phyloP scores from a whole-genome alignment of 2,797 vertebrate species.

The Eulemur mongoz region DNA sequence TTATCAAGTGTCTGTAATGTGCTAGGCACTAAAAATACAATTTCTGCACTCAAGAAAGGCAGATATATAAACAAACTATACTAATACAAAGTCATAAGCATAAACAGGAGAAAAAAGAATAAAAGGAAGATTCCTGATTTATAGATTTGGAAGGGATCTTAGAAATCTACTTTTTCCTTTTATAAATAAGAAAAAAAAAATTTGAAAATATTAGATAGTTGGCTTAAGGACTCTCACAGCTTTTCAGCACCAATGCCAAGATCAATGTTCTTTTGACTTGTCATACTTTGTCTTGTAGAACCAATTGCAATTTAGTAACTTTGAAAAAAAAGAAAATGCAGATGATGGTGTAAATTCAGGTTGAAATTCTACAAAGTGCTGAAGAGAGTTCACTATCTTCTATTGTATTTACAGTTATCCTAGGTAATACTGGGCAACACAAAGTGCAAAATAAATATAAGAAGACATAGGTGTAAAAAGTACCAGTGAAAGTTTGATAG shows the following conservation, averaged over 20 bases:
- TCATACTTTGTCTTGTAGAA: neutral
- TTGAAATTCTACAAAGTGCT: neutral
- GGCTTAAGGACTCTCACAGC: neutral
- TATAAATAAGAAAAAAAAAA: neutral
- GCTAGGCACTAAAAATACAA: neutral
- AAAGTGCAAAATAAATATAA: constrained; percentile 17
- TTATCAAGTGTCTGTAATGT: neutral
- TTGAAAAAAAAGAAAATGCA: neutral
- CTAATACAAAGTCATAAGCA: neutral
- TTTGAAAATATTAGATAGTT: neutral
- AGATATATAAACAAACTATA: constrained; percentile 14
- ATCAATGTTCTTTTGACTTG: neutral
- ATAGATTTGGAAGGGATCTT: neutral
- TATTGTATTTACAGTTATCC: neutral
- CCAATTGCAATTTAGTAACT: neutral
- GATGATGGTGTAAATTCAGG: neutral
- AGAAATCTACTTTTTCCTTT: constrained; percentile 31
- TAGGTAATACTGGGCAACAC: neutral
- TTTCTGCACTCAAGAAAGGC: neutral
- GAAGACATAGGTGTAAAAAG: neutral
- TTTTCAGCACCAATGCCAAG: neutral
- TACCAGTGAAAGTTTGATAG: neutral
- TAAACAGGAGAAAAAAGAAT: neutral
- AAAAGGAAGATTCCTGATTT: neutral
- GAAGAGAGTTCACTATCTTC: neutral